Percentiles rank a stretch among this genome's conserved stretches.
Conservation (phyloP, 2,113 vertebrate species). For the Sporophila hypoxantha region DNA sequence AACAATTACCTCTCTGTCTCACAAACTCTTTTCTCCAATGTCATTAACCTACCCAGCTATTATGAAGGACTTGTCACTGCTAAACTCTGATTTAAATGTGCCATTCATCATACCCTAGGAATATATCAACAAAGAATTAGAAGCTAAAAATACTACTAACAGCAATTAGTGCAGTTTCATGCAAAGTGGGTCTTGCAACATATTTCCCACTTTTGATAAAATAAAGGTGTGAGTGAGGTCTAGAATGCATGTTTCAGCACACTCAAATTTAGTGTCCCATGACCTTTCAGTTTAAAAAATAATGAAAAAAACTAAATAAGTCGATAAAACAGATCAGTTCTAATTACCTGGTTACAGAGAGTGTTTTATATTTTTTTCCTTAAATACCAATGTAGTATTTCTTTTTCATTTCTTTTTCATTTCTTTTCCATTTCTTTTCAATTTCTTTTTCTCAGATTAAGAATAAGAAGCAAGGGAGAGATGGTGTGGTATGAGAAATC, state of each 20-base stretch:
- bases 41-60: background rate
- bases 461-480: background rate
- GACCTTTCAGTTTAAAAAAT: background rate
- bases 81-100: background rate
- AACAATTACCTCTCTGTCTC: background rate
- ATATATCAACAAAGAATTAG: background rate
- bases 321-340: background rate
- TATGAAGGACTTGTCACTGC: background rate
- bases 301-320: background rate
- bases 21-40: background rate
- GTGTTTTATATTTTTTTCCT: background rate
- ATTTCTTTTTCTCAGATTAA: background rate
- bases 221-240: background rate
- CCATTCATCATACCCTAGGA: background rate
- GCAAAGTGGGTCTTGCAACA: background rate
- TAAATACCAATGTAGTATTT: accelerated
- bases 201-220: background rate
- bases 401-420: background rate
- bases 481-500: background rate
- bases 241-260: background rate
- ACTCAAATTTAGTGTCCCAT: background rate
- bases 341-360: background rate
- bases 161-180: background rate
- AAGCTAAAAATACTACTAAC: background rate
- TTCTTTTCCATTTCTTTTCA: background rate